phyloP scores from a whole-genome alignment of 1,140 invertebrate species.

The Helicoverpa armigera region DNA sequence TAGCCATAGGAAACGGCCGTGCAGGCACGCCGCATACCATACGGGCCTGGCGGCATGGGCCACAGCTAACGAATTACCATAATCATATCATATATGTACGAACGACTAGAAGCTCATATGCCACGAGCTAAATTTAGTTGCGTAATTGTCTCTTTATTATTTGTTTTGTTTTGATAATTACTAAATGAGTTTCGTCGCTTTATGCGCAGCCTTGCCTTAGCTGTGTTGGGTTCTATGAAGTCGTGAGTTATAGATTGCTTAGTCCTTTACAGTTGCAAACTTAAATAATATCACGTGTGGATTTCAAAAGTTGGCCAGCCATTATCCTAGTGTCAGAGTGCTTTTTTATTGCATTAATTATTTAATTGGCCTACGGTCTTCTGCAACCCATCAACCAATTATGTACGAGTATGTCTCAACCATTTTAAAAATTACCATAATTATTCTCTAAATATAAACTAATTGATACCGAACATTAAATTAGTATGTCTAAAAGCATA shows the following conservation, averaged over 20 bases:
- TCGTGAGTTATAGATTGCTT: neutral
- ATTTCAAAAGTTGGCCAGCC: too few relatives aligned
- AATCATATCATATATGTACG: neutral
- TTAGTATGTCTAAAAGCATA: neutral
- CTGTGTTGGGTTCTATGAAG: neutral
- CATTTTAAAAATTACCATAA: neutral
- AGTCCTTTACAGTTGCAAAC: neutral
- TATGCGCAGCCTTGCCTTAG: neutral
- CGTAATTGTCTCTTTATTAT: neutral
- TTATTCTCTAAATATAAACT: neutral
- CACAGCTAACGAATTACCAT: conserved; percentile 14
- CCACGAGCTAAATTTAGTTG: neutral
- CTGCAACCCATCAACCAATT: neutral
- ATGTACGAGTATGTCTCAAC: neutral
- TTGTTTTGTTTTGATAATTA: conserved; percentile 13
- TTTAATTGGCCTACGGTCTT: too few relatives aligned
- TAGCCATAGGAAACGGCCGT: conserved; percentile 58
- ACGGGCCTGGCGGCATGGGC: neutral
- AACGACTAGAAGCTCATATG: neutral
- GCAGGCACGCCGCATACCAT: conserved; percentile 55
- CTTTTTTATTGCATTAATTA: too few relatives aligned
- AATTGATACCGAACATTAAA: conserved; percentile 6
- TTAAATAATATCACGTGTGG: too few relatives aligned
- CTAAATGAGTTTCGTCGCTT: neutral
- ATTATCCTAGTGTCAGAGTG: too few relatives aligned